Evolutionary conservation across 2,888 invertebrate species (phyloP).

Genomic region (Ferrisia virgata): DNA sequence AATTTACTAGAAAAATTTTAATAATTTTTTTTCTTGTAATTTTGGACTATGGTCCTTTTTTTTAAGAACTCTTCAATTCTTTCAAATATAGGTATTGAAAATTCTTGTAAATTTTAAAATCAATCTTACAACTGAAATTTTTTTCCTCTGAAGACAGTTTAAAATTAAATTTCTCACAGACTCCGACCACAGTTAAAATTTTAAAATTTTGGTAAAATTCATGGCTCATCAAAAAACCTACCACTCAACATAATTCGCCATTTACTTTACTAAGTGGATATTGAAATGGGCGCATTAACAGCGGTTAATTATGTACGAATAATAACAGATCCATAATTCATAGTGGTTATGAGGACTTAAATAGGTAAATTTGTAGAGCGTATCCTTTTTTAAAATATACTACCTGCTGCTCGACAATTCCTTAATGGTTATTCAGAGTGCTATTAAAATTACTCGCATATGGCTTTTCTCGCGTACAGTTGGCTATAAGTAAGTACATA

Average conservation of each 20-base stretch:
- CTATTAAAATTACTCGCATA: neutral
- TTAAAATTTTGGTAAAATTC: neutral
- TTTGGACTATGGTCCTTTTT: too few relatives aligned
- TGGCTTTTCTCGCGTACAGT: neutral
- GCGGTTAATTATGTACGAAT: constrained; percentile 25
- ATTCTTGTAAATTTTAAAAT: too few relatives aligned
- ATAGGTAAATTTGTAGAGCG: constrained; percentile 21
- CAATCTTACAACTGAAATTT: too few relatives aligned
- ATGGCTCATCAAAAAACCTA: neutral
- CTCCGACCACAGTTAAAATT: neutral
- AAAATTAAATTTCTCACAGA: neutral
- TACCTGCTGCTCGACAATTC: constrained; percentile 14
- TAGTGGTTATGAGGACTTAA: neutral
- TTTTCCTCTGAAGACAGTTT: too few relatives aligned
- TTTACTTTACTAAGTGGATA: neutral
- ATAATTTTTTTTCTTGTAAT: too few relatives aligned
- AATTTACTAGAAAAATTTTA: too few relatives aligned
- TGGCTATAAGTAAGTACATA: too few relatives aligned
- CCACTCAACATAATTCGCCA: neutral
- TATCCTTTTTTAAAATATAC: neutral
- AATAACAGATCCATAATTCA: constrained; percentile 19
- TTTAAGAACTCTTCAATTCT: too few relatives aligned
- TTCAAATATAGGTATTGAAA: too few relatives aligned
- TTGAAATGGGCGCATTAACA: constrained; percentile 9
- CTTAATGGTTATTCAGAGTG: constrained; percentile 19